Evolutionary conservation across 2,888 invertebrate genomes (phyloP), one percentile per base, ranked within the genome.

Genomic region (Tethea ocularis): DNA sequence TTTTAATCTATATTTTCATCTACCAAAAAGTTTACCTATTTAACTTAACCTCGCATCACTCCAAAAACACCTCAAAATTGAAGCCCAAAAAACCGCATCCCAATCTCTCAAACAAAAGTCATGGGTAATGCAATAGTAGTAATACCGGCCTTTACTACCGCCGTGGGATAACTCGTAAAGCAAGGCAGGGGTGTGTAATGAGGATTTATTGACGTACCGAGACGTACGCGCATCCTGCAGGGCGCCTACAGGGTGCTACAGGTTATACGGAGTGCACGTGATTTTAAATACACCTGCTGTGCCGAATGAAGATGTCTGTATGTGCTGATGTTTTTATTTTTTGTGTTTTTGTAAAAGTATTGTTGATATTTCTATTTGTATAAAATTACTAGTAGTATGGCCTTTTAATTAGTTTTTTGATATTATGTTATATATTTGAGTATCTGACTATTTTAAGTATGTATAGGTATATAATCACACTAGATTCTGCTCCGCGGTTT

Each of bases 91-190:
- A 61, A 62, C 61, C 61, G 61, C 54, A 56, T 72, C 65, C 74
- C 77, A 80, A 83, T 82, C 79, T 80, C 77, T 80, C 74, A 69
- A 76, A 79, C 82, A 83, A 79, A 82, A 88, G 89, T 81, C 87
- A 84, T 88, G 83, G 87, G 88, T 87, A 82, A 83, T 83, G 88
- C 88, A 89, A 82, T 80, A 80, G 87, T 86, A 80, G 87, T 86
- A 85, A 86, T 74, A 80, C 77, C 72, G 78, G 81, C 86, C 78
- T 92, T 93, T 93, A 93, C 87, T 88, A 82, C 78, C 91, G 88
- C 85, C 82, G 74, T 84, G 93, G 91, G 92, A 89, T 68, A 67
- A 68, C 69, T 80, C 85, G 83, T 90, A 86, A 90, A 91, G 84
- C 85, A 68, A 77, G 74, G 71, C 72, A 79, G 77, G 83, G 84